Evolutionary conservation across 2,888 invertebrate species (phyloP).

Genomic region (Thysanoteuthis rhombus): DNA sequence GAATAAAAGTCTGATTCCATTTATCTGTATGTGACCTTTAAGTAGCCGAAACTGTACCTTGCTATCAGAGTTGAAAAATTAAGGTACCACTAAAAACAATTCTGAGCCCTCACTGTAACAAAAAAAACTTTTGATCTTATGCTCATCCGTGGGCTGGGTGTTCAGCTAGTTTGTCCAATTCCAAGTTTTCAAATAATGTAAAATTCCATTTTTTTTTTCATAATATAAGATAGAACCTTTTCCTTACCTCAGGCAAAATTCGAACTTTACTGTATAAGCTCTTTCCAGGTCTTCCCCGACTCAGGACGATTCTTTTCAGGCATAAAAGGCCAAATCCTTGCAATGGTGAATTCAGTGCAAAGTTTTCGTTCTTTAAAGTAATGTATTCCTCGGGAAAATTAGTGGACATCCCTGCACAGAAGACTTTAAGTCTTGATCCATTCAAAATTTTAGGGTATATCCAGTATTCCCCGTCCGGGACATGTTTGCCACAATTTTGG

Average conservation of each 20-base stretch:
- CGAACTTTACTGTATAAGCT: conserved; percentile 15
- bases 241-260: neutral
- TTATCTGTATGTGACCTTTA: too few relatives aligned
- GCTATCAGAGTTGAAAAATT: too few relatives aligned
- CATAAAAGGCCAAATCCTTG: neutral
- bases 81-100: too few relatives aligned
- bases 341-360: neutral
- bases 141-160: too few relatives aligned
- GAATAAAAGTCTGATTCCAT: too few relatives aligned
- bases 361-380: neutral
- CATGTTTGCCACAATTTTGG: neutral
- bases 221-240: neutral
- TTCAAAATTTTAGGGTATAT: conserved; percentile 2
- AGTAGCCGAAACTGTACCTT: too few relatives aligned
- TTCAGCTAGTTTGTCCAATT: too few relatives aligned
- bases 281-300: neutral
- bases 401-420: neutral
- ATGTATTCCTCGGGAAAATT: neutral
- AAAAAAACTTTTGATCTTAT: too few relatives aligned
- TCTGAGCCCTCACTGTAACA: too few relatives aligned
- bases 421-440: neutral
- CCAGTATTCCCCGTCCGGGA: conserved; percentile 19
- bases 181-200: too few relatives aligned
- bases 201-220: too few relatives aligned
- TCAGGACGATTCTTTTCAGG: neutral